These are phyloP conservation scores for Hippocampus kuda DNA, from an alignment of 2,797 vertebrate genomes.

Conservation along the genomic window DNA sequence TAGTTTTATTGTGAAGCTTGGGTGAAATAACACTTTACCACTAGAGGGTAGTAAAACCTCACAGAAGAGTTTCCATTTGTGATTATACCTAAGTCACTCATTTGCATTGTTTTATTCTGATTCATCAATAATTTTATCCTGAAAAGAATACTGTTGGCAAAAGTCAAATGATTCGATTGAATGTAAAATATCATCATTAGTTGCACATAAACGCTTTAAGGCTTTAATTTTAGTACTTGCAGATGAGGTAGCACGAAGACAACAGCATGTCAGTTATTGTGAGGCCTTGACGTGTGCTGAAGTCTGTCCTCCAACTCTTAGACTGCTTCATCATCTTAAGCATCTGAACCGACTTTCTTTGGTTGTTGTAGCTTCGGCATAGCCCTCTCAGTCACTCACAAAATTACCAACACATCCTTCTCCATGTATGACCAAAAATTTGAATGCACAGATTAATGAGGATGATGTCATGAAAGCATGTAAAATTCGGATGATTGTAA, in stretches of 20 bases:
- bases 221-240: background rate
- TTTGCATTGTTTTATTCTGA: background rate
- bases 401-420: background rate
- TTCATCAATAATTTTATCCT: background rate
- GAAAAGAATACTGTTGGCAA: background rate
- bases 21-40: conserved; percentile 21
- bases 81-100: background rate
- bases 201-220: background rate
- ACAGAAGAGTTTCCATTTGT: background rate
- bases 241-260: conserved; percentile 39
- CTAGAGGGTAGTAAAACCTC: conserved; percentile 51
- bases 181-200: background rate
- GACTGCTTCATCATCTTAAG: conserved; percentile 46
- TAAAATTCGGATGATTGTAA: background rate
- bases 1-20: background rate
- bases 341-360: conserved; percentile 55
- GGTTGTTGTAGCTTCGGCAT: conserved; percentile 47
- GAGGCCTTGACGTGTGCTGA: conserved; percentile 45
- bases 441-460: background rate
- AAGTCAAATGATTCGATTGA: background rate
- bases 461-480: background rate
- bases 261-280: conserved; percentile 27
- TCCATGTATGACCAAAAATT: background rate
- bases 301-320: conserved; percentile 46
- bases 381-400: background rate